Evolutionary conservation across 2,113 vertebrate species (phyloP).

Genomic region (Ardeotis arabs): DNA sequence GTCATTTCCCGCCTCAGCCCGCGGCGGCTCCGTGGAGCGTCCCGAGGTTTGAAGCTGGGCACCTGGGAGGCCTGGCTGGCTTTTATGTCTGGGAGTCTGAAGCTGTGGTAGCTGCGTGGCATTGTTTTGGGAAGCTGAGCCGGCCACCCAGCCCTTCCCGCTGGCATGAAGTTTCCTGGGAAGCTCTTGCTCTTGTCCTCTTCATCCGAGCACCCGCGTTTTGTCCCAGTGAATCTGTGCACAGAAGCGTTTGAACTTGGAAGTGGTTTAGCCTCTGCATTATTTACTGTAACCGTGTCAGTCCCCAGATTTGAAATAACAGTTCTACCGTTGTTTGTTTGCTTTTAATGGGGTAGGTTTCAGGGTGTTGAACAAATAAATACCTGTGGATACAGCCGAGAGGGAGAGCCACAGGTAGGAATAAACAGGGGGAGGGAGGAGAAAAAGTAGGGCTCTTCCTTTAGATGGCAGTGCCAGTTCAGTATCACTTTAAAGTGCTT

Average conservation of each 20-base stretch:
- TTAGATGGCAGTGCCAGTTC: not conserved
- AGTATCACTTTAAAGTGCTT: not conserved
- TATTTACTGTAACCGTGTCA: accelerated
- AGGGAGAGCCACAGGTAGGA: not conserved
- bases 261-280: not conserved
- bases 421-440: not conserved
- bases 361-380: too few relatives aligned
- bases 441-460: not conserved
- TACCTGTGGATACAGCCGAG: accelerated
- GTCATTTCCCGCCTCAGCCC: too few relatives aligned
- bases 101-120: accelerated
- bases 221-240: not conserved
- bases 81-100: accelerated
- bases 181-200: accelerated
- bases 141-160: accelerated
- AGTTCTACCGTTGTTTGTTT: not conserved
- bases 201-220: too few relatives aligned
- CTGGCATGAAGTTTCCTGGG: not conserved
- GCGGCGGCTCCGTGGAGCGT: too few relatives aligned
- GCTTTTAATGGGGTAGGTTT: not conserved
- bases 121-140: not conserved
- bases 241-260: not conserved
- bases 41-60: too few relatives aligned
- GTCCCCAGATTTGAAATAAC: not conserved
- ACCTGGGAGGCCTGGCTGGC: too few relatives aligned